phyloP scores from a whole-genome alignment of 2,797 vertebrate genomes.

The Enoplosus armatus region DNA sequence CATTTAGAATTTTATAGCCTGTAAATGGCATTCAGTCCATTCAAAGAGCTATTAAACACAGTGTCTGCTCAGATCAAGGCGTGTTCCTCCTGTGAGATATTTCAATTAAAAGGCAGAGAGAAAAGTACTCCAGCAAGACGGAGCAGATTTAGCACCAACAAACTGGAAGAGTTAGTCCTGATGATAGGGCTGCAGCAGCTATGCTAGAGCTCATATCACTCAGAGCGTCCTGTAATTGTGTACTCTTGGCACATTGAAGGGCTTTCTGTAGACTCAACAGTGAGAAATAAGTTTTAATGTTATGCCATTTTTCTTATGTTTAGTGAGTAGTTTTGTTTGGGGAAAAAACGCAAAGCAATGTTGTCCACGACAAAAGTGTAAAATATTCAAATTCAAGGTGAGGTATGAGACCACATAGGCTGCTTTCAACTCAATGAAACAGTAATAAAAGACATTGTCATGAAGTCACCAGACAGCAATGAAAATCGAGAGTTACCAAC shows the following conservation, averaged over 20 bases:
- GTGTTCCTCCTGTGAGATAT: conserved; percentile 34
- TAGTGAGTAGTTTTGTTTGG: not conserved
- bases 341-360: too few species aligned
- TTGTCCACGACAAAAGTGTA: not conserved
- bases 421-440: not conserved
- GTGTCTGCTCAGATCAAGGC: conserved; percentile 28
- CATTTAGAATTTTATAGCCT: not conserved
- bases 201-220: conserved; percentile 22
- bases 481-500: not conserved
- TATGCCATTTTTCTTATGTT: not conserved
- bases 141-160: conserved; percentile 51
- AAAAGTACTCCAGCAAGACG: conserved; percentile 34
- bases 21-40: conserved; percentile 3
- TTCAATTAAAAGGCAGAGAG: conserved; percentile 53
- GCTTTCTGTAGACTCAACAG: conserved; percentile 7
- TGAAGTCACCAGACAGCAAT: not conserved
- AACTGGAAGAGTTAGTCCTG: conserved; percentile 62
- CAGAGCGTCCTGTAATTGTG: conserved; percentile 58
- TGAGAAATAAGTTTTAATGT: not conserved
- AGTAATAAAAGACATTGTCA: not conserved
- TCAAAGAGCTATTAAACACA: not conserved
- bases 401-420: not conserved
- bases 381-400: not conserved
- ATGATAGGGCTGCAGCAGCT: conserved; percentile 52
- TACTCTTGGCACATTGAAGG: not conserved